These are phyloP conservation scores for Trichopria drosophilae DNA, from an alignment of 2,888 invertebrate genomes.

Conservation along the genomic window DNA sequence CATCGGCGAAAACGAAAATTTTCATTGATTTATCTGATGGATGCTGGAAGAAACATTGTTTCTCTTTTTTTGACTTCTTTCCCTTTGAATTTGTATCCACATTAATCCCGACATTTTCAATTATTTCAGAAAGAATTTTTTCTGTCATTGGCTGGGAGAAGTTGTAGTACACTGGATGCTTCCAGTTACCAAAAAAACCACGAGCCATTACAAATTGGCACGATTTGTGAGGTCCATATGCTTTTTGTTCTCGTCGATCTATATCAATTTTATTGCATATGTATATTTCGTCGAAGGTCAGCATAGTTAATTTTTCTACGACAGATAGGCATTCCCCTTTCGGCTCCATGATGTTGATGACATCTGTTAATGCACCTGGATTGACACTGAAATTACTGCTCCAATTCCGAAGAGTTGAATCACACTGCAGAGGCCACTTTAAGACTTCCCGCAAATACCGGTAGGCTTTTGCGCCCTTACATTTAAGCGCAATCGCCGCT, in stretches of 20 bases:
- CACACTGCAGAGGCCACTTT: conserved; percentile 35
- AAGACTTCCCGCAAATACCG: conserved; percentile 29
- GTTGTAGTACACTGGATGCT: conserved; percentile 25
- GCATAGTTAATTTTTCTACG: conserved; percentile 28
- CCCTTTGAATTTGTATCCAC: too few species aligned
- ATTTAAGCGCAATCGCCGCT: conserved; percentile 26
- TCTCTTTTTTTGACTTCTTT: too few species aligned
- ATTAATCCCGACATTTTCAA: too few species aligned
- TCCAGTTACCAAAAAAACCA: conserved; percentile 23
- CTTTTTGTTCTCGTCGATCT: conserved; percentile 16
- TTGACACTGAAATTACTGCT: conserved; percentile 32
- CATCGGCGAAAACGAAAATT: conserved; percentile 5
- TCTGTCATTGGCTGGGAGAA: too few species aligned
- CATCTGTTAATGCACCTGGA: conserved; percentile 17
- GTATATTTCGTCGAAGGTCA: conserved; percentile 35
- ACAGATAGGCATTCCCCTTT: conserved; percentile 24
- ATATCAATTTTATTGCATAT: conserved; percentile 10
- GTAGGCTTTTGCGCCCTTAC: conserved; percentile 33
- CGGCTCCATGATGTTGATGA: conserved; percentile 31
- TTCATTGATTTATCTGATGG: neutral
- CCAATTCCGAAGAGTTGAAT: conserved; percentile 37
- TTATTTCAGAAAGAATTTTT: conserved; percentile 17
- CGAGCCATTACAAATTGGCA: conserved; percentile 21
- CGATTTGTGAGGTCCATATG: conserved; percentile 22
- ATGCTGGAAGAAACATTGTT: too few species aligned